These are phyloP conservation scores for Chamaea fasciata DNA, from an alignment of 2,113 vertebrate species.

Conservation along the genomic window DNA sequence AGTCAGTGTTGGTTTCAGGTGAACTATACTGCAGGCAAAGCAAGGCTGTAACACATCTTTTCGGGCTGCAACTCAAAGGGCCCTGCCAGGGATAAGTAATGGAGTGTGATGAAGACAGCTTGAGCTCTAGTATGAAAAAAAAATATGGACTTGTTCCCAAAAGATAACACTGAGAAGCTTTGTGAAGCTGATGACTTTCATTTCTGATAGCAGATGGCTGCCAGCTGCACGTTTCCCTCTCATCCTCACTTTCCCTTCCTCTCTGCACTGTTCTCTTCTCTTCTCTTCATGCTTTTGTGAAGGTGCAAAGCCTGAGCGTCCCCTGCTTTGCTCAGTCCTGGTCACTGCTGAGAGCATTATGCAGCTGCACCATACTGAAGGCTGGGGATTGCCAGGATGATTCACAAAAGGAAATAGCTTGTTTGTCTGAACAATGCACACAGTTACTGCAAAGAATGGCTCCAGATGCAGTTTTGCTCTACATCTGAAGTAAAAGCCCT, in stretches of 20 bases:
- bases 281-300: neutral
- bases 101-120: conserved; percentile 11
- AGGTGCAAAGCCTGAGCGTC: neutral
- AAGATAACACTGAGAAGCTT: conserved; percentile 17
- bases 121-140: conserved; percentile 15
- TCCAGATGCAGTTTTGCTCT: neutral
- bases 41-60: neutral
- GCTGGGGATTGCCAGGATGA: neutral
- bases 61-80: neutral
- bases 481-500: neutral
- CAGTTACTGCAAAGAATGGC: neutral
- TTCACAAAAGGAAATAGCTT: conserved; percentile 25
- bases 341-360: neutral
- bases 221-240: neutral
- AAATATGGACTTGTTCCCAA: neutral
- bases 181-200: neutral
- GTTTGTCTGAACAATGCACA: neutral
- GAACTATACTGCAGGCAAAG: neutral
- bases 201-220: conserved; percentile 29
- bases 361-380: neutral
- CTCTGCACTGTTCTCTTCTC: neutral
- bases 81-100: neutral
- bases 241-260: neutral
- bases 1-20: neutral
- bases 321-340: neutral